A percentile compares a stretch with the other conserved stretches of the same genome.
Conservation (phyloP, 2,797 vertebrate genomes). For the Lagocephalus sceleratus region DNA sequence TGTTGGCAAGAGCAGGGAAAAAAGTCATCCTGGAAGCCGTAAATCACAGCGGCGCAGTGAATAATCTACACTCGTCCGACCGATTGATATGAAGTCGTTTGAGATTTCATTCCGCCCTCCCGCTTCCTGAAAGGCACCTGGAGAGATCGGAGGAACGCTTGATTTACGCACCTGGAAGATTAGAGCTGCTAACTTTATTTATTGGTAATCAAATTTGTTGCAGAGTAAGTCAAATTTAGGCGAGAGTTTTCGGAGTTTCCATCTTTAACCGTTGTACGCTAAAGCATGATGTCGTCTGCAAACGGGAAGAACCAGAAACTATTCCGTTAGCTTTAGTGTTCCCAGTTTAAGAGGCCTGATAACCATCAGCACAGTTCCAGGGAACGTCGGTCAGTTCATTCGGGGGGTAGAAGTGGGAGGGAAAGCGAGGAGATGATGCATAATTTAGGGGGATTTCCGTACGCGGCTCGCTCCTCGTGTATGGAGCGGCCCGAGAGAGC, state of each 20-base stretch:
- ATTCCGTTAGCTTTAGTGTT: conserved; percentile 2
- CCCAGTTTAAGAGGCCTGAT: neutral
- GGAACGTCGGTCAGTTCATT: conserved; percentile 23
- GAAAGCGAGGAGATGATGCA: conserved; percentile 10
- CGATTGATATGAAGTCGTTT: conserved; percentile 69
- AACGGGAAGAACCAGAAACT: neutral
- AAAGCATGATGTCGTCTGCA: too few relatives aligned
- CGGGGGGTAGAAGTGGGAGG: conserved; percentile 2
- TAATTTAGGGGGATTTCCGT: conserved; percentile 41
- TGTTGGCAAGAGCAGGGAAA: conserved; percentile 64
- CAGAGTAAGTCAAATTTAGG: neutral
- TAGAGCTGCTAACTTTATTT: too few relatives aligned
- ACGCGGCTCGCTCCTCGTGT: neutral
- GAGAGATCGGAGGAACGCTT: conserved; percentile 41
- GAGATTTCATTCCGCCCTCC: conserved; percentile 57
- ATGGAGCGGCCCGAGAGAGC: neutral
- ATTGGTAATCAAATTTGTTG: too few relatives aligned
- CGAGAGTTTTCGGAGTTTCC: too few relatives aligned
- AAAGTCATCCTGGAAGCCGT: conserved; percentile 69
- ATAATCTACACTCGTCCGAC: conserved; percentile 64
- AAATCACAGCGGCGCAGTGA: conserved; percentile 67
- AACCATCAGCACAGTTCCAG: neutral
- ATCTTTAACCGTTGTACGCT: too few relatives aligned
- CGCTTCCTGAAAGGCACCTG: conserved; percentile 40
- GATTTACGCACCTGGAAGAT: conserved; percentile 51